Percentiles rank a stretch among this genome's conserved stretches.
Conservation (phyloP, 1,140 invertebrate species). For the Bombus balteatus region DNA sequence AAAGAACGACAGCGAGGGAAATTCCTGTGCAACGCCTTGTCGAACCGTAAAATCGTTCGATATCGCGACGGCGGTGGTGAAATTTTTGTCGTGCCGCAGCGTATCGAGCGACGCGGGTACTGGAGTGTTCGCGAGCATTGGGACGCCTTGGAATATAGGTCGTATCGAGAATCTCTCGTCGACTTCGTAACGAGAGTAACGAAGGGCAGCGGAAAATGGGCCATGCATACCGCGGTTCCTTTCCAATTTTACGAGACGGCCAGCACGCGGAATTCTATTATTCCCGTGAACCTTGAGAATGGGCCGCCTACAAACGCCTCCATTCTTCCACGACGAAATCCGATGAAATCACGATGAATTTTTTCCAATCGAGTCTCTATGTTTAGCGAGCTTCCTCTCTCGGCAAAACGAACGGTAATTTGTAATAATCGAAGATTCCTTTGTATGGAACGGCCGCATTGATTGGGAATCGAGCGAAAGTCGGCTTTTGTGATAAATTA, state of each 20-base stretch:
- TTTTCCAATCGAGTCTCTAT: not conserved
- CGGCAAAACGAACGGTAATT: not conserved
- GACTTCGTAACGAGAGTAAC: constrained; percentile 30
- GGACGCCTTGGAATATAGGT: constrained; percentile 36
- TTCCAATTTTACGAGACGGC: constrained; percentile 36
- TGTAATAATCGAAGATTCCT: not conserved
- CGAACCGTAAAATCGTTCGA: constrained; percentile 17
- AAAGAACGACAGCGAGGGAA: too few relatives aligned
- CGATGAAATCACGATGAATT: not conserved
- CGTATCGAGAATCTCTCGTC: constrained; percentile 35
- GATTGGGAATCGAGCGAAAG: not conserved
- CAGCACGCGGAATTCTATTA: constrained; percentile 8
- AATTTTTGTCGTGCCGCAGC: constrained; percentile 12
- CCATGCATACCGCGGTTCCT: constrained; percentile 1
- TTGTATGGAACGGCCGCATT: not conserved
- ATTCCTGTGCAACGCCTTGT: not conserved
- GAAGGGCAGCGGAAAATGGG: constrained; percentile 40
- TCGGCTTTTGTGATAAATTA: not conserved
- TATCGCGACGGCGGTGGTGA: not conserved
- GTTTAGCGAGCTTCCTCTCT: not conserved
- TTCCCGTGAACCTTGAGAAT: not conserved
- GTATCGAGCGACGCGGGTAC: not conserved
- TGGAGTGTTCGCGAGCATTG: not conserved
- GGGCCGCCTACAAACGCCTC: not conserved
- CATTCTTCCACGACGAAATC: not conserved